These are phyloP conservation scores for Simalia tracyae DNA, from an alignment of 2,797 vertebrate genomes.

Conservation along the genomic window DNA sequence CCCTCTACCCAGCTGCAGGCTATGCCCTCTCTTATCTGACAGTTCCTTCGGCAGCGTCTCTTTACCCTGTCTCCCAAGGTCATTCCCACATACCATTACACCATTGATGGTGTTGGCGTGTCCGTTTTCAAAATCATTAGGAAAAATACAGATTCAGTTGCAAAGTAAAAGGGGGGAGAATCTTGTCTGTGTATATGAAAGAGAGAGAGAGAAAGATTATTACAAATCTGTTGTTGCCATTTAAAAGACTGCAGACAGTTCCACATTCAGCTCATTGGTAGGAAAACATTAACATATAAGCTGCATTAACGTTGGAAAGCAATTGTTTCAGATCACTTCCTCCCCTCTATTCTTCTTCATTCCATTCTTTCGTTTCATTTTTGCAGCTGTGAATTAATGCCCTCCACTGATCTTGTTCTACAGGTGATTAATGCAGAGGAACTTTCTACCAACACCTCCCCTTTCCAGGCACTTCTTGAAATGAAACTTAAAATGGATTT, in stretches of 20 bases:
- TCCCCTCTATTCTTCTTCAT: background rate
- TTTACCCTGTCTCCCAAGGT: background rate
- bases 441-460: constrained; percentile 49
- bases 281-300: background rate
- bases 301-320: constrained; percentile 30
- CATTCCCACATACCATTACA: background rate
- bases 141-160: constrained; percentile 13
- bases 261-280: constrained; percentile 9
- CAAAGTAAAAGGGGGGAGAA: constrained; percentile 10
- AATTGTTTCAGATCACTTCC: constrained; percentile 39
- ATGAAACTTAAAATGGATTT: constrained; percentile 47
- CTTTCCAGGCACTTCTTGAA: constrained; percentile 49
- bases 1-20: background rate
- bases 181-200: rapidly evolving
- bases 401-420: constrained; percentile 37
- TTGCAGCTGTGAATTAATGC: constrained; percentile 52
- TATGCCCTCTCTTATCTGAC: background rate
- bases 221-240: background rate
- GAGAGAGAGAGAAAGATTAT: background rate
- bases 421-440: constrained; percentile 46
- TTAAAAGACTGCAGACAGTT: constrained; percentile 41
- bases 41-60: background rate
- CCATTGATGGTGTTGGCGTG: background rate
- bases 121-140: constrained; percentile 27
- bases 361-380: constrained; percentile 26